These are phyloP conservation scores for Dermolepida albohirtum DNA, from an alignment of 2,888 invertebrate genomes.

Conservation along the genomic window DNA sequence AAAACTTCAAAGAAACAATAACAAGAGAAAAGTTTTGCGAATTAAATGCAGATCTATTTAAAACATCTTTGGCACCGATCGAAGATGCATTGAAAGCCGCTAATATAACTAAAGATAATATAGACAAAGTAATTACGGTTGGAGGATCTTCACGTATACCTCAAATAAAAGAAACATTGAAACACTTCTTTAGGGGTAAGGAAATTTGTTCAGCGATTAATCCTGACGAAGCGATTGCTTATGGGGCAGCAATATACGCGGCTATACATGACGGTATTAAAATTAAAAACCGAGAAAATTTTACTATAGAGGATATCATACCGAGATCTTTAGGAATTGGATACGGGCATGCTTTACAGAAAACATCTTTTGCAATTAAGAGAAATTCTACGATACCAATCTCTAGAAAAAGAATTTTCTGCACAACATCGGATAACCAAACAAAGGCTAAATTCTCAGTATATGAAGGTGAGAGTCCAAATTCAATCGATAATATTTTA, in stretches of 20 bases:
- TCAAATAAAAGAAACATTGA: constrained; percentile 49
- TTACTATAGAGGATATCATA: constrained; percentile 49
- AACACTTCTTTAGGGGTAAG: constrained; percentile 47
- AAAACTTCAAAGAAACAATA: constrained; percentile 24
- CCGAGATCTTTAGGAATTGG: constrained; percentile 48
- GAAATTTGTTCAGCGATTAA: constrained; percentile 48
- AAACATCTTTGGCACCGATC: constrained; percentile 48
- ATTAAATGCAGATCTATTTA: constrained; percentile 46
- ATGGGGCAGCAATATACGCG: constrained; percentile 52
- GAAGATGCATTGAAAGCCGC: constrained; percentile 47
- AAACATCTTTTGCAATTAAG: constrained; percentile 48
- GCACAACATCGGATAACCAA: constrained; percentile 48
- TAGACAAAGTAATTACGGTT: constrained; percentile 52
- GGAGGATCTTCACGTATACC: constrained; percentile 56
- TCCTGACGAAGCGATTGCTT: constrained; percentile 55
- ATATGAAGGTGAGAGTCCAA: constrained; percentile 22
- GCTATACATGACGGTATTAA: constrained; percentile 46
- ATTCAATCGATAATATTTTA: constrained; percentile 7
- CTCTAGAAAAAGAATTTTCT: not conserved
- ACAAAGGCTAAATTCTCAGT: not conserved
- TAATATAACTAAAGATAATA: constrained; percentile 45
- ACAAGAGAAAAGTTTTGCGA: constrained; percentile 50
- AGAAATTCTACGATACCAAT: constrained; percentile 49
- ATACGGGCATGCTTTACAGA: constrained; percentile 18
- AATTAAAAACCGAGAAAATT: constrained; percentile 29